Base-by-base conservation (phyloP, 2,888 invertebrate genomes). In the Myopa tessellatipennis region DNA sequence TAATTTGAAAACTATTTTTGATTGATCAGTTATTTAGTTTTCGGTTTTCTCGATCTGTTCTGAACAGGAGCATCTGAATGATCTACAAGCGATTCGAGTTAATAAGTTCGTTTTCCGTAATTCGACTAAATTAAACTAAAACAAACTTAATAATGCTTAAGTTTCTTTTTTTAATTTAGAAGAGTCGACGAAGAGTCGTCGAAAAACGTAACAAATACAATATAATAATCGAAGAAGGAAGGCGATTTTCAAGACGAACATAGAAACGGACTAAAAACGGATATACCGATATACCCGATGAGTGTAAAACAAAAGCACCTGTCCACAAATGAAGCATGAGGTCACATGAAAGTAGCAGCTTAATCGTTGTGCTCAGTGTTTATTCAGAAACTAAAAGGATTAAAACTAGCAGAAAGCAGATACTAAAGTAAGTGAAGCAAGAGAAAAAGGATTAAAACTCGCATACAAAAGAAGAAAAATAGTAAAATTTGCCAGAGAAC, bases 1-100 rank as follows among this genome's bases (percentile, higher is more conserved):
- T 78, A 79, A 79, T 80, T 80, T 81, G 71, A 78, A 78, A 78
- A 36, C 7, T 38, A 77, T 81, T 74, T 80, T 80, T 80, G 81
- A 81, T 81, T 80, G 79, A 80, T 81, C 80, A 78, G 79, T 79
- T 81, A 78, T 81, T 80, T 3, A 45, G 45, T 45, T 45, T 1
- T 6, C 1, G 45, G 6, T 45, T 45, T 45, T 3, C 45, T 45
- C 10, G 26, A 26, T 26, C 26, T 26, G 26, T 26, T 26, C 26
- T 26, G 26, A 26, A 26, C 26, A 26, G 26, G 26, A 26, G 26
- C 26, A 26, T 26, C 26, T 26, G 26, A 26, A 26, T 26, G 26
- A 26, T 26, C 26, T 26, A 26, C 26, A 26, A 26, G 26, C 2
- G 26, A 26, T 26, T 26, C 26, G 26, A 26, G 26, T 26, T 26